phyloP scores from a whole-genome alignment of 2,113 vertebrate genomes.

The Halichoerus grypus region DNA sequence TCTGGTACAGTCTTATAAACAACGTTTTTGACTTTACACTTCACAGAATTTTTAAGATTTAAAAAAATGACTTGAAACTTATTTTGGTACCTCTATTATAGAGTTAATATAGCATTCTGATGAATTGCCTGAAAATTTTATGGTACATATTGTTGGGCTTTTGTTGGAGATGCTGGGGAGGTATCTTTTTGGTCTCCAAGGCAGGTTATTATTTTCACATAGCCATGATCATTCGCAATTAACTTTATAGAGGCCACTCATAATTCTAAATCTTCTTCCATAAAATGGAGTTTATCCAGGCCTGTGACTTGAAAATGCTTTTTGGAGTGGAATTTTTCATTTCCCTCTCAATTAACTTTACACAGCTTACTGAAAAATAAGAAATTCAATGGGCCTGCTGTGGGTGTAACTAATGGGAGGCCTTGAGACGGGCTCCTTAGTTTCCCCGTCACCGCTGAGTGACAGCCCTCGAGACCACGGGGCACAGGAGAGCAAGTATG shows the following conservation, averaged over 20 bases:
- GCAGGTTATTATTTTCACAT: background rate
- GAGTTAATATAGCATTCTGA: background rate
- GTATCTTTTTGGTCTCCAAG: background rate
- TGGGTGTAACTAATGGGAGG: background rate
- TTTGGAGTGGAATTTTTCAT: background rate
- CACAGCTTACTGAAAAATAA: background rate
- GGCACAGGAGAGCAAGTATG: background rate
- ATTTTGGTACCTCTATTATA: background rate
- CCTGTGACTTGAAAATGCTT: background rate
- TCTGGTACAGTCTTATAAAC: background rate
- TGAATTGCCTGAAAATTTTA: background rate
- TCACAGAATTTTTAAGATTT: background rate
- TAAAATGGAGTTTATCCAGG: background rate
- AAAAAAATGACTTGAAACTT: background rate
- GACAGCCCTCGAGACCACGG: background rate
- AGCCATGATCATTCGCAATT: background rate
- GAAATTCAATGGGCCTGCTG: background rate
- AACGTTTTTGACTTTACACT: background rate
- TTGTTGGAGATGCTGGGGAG: background rate
- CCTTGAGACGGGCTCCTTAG: background rate
- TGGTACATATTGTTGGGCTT: background rate
- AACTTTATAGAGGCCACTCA: background rate
- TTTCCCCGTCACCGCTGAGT: background rate
- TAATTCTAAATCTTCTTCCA: background rate
- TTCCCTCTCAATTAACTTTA: background rate